Evolutionary conservation across 2,797 vertebrate species (phyloP).

Genomic region (Macroramphosus scolopax): DNA sequence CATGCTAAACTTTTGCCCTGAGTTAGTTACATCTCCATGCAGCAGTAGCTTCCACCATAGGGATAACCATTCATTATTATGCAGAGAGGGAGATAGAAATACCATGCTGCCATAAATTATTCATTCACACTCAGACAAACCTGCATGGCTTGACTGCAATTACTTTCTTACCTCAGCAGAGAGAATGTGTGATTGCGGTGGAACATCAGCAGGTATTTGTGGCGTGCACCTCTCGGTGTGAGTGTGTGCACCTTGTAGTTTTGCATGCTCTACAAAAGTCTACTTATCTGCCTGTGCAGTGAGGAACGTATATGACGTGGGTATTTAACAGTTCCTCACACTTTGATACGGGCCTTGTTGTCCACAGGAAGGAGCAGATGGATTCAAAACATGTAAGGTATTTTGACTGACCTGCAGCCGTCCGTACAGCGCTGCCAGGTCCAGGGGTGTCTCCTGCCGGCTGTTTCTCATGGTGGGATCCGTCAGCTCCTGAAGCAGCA

Average conservation of each 20-base stretch:
- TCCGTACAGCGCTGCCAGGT: constrained; percentile 92
- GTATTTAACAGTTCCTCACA: no score
- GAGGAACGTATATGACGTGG: no score
- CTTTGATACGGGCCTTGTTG: no score
- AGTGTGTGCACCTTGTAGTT: neutral
- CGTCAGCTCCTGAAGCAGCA: constrained; percentile 90
- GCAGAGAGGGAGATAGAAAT: constrained; percentile 33
- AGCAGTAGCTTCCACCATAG: constrained; percentile 49
- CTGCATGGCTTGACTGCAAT: constrained; percentile 53
- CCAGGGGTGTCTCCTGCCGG: constrained; percentile 89
- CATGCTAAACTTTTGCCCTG: constrained; percentile 53
- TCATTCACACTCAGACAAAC: constrained; percentile 59
- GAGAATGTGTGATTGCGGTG: constrained; percentile 30
- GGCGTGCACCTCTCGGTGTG: no score
- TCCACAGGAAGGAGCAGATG: no score
- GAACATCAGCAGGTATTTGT: constrained; percentile 26
- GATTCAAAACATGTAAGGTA: no score
- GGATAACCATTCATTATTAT: constrained; percentile 68
- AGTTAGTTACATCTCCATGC: constrained; percentile 44
- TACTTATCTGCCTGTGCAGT: no score
- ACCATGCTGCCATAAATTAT: constrained; percentile 63
- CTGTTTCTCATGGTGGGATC: constrained; percentile 95
- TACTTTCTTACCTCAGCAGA: constrained; percentile 39
- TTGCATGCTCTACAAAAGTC: no score
- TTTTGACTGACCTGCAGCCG: constrained; percentile 78